Conservation (phyloP, 2,797 vertebrate genomes). For the Erithacus rubecula region DNA sequence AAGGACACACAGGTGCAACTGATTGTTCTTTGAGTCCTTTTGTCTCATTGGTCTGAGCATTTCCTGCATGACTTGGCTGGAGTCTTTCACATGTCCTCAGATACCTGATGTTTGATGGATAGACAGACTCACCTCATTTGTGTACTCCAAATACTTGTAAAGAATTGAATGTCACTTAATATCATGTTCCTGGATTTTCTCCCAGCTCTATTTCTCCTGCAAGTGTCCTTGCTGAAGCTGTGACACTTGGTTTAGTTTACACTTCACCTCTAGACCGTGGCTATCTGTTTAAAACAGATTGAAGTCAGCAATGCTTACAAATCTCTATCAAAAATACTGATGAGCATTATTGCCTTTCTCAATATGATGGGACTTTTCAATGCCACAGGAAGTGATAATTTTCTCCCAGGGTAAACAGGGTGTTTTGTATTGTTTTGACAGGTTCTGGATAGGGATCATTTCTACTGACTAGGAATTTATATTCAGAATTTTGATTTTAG, state of each 20-base stretch:
- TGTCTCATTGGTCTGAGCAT: background rate
- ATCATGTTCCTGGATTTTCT: background rate
- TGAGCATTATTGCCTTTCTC: background rate
- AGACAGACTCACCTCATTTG: accelerated
- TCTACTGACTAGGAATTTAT: background rate
- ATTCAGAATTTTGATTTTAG: background rate
- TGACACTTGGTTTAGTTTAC: background rate
- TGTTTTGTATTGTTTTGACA: background rate
- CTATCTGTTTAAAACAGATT: background rate
- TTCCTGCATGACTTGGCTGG: background rate
- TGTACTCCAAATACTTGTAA: background rate
- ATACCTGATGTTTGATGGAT: background rate
- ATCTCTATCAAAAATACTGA: background rate
- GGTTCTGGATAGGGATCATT: background rate
- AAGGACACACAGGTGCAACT: background rate
- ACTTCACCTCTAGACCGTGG: background rate
- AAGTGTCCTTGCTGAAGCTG: background rate
- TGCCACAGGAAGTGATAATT: background rate
- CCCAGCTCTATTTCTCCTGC: background rate
- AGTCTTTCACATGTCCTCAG: background rate
- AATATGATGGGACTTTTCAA: background rate
- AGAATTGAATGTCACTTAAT: background rate
- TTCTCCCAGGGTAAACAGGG: background rate
- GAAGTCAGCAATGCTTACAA: background rate
- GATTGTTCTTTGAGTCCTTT: background rate